A percentile compares a stretch with the other conserved stretches of the same genome.
Conservation (phyloP, 2,888 invertebrate genomes). For the Caenorhabditis macrosperma region DNA sequence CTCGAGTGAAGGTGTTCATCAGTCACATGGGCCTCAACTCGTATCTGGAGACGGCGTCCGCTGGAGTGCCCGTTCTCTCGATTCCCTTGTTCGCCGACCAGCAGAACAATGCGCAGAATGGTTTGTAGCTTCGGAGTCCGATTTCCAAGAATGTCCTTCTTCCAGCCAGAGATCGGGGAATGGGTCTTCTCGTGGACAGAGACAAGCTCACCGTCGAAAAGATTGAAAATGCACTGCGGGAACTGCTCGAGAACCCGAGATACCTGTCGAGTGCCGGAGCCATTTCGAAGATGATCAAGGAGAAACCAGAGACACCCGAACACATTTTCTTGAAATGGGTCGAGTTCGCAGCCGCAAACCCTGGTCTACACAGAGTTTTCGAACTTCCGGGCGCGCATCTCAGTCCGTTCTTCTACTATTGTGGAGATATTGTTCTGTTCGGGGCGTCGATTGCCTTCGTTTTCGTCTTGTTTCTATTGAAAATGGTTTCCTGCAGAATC, state of each 20-base stretch:
- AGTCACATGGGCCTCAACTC: constrained; percentile 70
- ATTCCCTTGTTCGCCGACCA: constrained; percentile 71
- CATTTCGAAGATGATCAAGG: constrained; percentile 49
- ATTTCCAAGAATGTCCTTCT: not conserved
- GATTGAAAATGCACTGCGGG: constrained; percentile 20
- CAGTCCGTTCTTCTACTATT: constrained; percentile 46
- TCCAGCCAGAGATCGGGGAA: constrained; percentile 32
- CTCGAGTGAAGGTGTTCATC: constrained; percentile 61
- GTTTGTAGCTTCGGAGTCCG: not conserved
- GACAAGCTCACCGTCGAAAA: constrained; percentile 26
- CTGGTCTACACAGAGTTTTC: constrained; percentile 36
- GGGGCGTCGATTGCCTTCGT: not conserved
- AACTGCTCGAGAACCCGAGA: constrained; percentile 28
- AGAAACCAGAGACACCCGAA: constrained; percentile 31
- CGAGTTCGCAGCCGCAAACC: constrained; percentile 56
- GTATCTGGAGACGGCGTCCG: constrained; percentile 60
- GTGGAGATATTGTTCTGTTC: constrained; percentile 31
- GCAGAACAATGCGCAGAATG: constrained; percentile 49
- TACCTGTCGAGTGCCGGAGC: constrained; percentile 39
- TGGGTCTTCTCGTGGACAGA: constrained; percentile 31
- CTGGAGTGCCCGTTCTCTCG: constrained; percentile 64
- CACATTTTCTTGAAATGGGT: constrained; percentile 54
- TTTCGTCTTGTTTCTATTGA: not conserved
- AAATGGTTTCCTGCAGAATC: not conserved
- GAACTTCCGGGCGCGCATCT: constrained; percentile 33